These are phyloP conservation scores for Carassius auratus DNA, from an alignment of 2,113 vertebrate genomes.

Conservation along the genomic window DNA sequence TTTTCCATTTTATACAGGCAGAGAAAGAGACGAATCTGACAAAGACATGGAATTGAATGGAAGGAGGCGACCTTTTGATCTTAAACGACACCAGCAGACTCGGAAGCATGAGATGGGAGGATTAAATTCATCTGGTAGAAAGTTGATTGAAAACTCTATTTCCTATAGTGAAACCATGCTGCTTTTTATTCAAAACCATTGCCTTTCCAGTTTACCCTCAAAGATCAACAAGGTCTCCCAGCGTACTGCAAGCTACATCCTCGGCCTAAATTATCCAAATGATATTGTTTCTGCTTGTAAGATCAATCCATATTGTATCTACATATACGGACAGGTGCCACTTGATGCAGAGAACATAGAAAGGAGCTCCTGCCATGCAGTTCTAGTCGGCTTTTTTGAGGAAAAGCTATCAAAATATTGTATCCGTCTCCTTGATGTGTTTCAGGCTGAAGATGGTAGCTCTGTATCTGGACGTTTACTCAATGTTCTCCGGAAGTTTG, in stretches of 20 bases:
- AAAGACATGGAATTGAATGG: conserved; percentile 35
- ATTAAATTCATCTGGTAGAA: background rate
- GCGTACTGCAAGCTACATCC: conserved; percentile 55
- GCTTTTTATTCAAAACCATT: conserved; percentile 68
- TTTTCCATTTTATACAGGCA: conserved; percentile 48
- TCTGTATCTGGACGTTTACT: conserved; percentile 47
- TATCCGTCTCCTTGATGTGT: conserved; percentile 71
- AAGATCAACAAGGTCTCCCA: conserved; percentile 41
- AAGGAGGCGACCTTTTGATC: conserved; percentile 44
- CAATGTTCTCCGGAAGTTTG: conserved; percentile 67
- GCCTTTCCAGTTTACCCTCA: conserved; percentile 28
- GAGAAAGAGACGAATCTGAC: conserved; percentile 44
- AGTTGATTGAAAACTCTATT: background rate
- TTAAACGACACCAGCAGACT: conserved; percentile 65
- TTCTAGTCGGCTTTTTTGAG: conserved; percentile 75
- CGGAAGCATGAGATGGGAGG: background rate
- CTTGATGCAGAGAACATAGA: conserved; percentile 47
- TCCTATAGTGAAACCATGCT: conserved; percentile 61
- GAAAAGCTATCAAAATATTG: conserved; percentile 54
- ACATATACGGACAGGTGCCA: conserved; percentile 66
- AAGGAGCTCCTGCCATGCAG: conserved; percentile 50
- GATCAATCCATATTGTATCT: conserved; percentile 73
- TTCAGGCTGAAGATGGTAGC: conserved; percentile 49
- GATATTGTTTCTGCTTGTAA: conserved; percentile 63
- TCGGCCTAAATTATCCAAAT: conserved; percentile 66